Evolutionary conservation across 1,140 invertebrate genomes (phyloP).

Genomic region (Archivesica marissinica): DNA sequence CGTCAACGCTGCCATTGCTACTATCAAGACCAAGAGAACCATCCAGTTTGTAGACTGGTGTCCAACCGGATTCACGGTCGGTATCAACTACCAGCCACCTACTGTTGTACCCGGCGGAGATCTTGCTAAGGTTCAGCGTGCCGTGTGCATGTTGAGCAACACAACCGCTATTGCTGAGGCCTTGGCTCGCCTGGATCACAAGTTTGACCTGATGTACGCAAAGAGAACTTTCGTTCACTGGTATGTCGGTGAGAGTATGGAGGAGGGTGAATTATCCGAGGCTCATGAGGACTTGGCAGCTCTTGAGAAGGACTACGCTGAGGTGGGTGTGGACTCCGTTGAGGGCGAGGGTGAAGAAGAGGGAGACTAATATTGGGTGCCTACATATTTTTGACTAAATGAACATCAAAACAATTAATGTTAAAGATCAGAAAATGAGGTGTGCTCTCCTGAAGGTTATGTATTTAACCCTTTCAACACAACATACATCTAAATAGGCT

Average conservation of each 20-base stretch:
- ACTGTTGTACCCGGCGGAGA: slow-evolving; percentile 89
- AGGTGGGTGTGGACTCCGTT: no score
- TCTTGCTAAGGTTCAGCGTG: slow-evolving; percentile 87
- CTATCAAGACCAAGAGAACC: slow-evolving; percentile 89
- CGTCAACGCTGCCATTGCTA: slow-evolving; percentile 93
- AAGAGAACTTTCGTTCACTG: slow-evolving; percentile 84
- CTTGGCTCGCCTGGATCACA: slow-evolving; percentile 86
- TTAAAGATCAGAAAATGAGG: no score
- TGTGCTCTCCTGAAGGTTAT: no score
- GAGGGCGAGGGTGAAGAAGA: no score
- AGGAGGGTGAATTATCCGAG: slow-evolving; percentile 87
- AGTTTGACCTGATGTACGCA: slow-evolving; percentile 87
- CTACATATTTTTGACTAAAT: no score
- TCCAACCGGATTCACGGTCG: slow-evolving; percentile 74
- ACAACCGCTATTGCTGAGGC: slow-evolving; percentile 91
- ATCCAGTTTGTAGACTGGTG: slow-evolving; percentile 76
- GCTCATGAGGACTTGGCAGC: slow-evolving; percentile 94
- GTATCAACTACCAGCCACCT: slow-evolving; percentile 89
- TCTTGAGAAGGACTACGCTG: slow-evolving; percentile 73
- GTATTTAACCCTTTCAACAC: no score
- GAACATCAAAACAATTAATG: no score
- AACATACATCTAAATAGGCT: no score
- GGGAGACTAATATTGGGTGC: no score
- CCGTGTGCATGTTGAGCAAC: slow-evolving; percentile 88
- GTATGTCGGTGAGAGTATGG: slow-evolving; percentile 84